Conservation (phyloP, 2,113 vertebrate genomes). For the Chelonoidis abingdonii region DNA sequence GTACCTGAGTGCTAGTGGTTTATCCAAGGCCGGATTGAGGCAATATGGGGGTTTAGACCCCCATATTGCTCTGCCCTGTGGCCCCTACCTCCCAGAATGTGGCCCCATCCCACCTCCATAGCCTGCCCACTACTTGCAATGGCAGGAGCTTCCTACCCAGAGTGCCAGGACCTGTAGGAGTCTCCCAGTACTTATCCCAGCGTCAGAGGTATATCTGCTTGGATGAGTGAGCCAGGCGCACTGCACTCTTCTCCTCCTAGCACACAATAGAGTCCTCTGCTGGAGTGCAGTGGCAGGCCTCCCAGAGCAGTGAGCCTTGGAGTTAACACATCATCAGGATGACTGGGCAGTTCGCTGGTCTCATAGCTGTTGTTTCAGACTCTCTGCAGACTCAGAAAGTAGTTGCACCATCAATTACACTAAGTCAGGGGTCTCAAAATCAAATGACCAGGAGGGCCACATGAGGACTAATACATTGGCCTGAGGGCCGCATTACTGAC, state of each 20-base stretch:
- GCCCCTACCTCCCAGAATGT: neutral
- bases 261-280: neutral
- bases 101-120: neutral
- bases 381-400: conserved; percentile 30
- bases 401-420: neutral
- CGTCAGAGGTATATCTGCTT: conserved; percentile 1
- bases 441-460: too few relatives aligned
- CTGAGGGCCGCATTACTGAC: too few relatives aligned
- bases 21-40: neutral
- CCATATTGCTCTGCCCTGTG: neutral
- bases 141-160: conserved; percentile 22
- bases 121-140: neutral
- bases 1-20: neutral
- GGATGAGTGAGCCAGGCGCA: conserved; percentile 28
- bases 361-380: conserved; percentile 12
- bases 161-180: neutral
- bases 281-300: conserved; percentile 43
- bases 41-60: neutral
- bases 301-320: neutral
- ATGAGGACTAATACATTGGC: too few relatives aligned
- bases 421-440: neutral
- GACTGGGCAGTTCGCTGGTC: neutral
- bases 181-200: neutral
- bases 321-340: conserved; percentile 16
- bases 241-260: neutral